Base-by-base conservation (phyloP, 2,113 vertebrate genomes). In the Nothobranchius kuhntae region DNA sequence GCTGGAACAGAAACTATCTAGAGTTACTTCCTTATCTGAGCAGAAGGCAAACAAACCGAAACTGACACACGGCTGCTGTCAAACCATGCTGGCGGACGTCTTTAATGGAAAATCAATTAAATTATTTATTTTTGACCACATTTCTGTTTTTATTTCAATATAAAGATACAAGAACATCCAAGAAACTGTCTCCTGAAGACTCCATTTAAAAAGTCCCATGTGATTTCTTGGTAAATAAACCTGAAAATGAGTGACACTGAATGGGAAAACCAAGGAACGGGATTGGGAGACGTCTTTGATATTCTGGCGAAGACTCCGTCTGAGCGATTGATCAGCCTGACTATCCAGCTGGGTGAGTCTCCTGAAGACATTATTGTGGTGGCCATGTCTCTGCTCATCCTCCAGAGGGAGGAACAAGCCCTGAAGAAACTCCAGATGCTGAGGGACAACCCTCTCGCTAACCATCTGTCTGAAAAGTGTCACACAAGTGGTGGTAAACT, bases 381-480 rank as follows among this genome's bases (percentile, higher is more conserved):
- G 0, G 89, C 90, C 47, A 89, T 97, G 89, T 90, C 94, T 59
- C 92, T 95, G 26, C 84, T 95, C 7, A 13, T 83, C 7, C 84
- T 96, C 50, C 82, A 82, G 17, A 91, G 59, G 71, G 78, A 90
- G 35, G 47, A 2, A 0, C 84, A 92, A 1, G 95, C 92, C 13
- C 78, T 91, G 26, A 35, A 83, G 47, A 87, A 82, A 51, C 84
- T 96, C 77, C 86, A 89, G 8, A 59, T 66, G 3, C 63, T 94
- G 44, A 35, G 17, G 2, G 72, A 84, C 0, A 88, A 89, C 10
- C 17, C 0, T 0, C 85, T 84, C 0, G 94, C 92, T 3, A 89
- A 52, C 36, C 85, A 91, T 0, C 10, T 96, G 71, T 86, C 79
- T 1, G 83, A 69, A 44, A 83, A 52, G 60, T 86, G 83, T 65